Conservation (phyloP, 2,888 invertebrate genomes). For the Agrenia bidenticulata region DNA sequence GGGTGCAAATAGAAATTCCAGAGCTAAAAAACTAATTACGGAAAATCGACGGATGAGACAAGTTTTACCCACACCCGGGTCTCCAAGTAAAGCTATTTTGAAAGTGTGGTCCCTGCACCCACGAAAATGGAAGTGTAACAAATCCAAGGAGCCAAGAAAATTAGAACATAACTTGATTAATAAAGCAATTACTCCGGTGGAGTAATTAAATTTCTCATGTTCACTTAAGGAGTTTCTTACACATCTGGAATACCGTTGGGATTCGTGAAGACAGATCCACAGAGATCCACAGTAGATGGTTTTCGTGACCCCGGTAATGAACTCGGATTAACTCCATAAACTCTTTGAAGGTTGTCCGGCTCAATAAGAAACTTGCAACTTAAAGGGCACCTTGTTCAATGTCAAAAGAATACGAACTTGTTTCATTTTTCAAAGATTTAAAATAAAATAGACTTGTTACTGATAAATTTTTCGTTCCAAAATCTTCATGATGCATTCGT, state of each 20-base stretch:
- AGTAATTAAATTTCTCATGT: not conserved
- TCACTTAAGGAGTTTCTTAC: not conserved
- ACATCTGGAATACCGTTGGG: conserved; percentile 13
- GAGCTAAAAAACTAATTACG: conserved; percentile 32
- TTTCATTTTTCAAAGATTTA: not conserved
- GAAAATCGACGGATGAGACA: conserved; percentile 47
- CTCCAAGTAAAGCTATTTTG: conserved; percentile 49
- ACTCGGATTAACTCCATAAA: conserved; percentile 47
- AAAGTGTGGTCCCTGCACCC: conserved; percentile 42
- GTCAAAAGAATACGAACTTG: not conserved
- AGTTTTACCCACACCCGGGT: conserved; percentile 48
- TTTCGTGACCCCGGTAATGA: conserved; percentile 28
- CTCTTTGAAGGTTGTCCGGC: conserved; percentile 37
- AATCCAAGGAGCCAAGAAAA: not conserved
- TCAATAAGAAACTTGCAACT: conserved; percentile 43
- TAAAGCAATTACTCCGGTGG: too few species aligned
- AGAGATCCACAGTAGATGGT: conserved; percentile 19
- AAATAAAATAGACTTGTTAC: conserved; percentile 19
- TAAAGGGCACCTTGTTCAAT: conserved; percentile 40
- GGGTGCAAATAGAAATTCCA: too few species aligned
- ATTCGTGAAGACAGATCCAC: conserved; percentile 1
- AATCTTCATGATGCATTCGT: conserved; percentile 41
- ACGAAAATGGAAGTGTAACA: not conserved
- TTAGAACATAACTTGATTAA: too few species aligned
- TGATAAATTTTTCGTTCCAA: conserved; percentile 36